These are phyloP conservation scores for Motacilla tschutschensis DNA, from an alignment of 2,113 vertebrate genomes.

Conservation along the genomic window DNA sequence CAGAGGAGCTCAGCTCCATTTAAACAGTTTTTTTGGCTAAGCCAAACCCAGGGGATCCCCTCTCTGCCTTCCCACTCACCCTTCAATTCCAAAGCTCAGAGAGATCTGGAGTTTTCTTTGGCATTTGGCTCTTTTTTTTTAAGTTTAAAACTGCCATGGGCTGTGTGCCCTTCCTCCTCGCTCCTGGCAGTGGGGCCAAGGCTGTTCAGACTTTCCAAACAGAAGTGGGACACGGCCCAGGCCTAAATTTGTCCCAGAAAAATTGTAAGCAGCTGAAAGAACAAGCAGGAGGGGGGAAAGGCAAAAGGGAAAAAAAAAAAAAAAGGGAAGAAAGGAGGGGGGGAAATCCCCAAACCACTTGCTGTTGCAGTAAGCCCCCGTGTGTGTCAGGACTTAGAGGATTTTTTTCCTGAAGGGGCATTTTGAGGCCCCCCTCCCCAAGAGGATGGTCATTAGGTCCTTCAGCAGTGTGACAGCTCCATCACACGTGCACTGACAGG, in stretches of 20 bases:
- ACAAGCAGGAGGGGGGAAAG: neutral
- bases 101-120: conserved; percentile 2
- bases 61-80: neutral
- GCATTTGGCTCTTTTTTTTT: neutral
- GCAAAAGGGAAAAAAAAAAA: no score
- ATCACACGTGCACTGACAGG: accelerated
- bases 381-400: accelerated
- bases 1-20: neutral
- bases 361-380: neutral
- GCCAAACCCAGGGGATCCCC: neutral
- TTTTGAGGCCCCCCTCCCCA: accelerated
- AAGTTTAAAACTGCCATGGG: neutral
- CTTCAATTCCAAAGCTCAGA: neutral
- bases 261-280: neutral
- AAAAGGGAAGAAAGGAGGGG: no score
- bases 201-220: conserved; percentile 50
- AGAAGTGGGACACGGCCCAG: neutral
- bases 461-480: accelerated
- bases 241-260: conserved; percentile 17
- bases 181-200: neutral
- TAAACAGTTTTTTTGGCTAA: neutral
- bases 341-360: neutral
- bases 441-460: neutral
- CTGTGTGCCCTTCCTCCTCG: neutral
- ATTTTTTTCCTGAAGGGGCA: neutral